Base-by-base conservation (phyloP, 2,797 vertebrate genomes). In the Sorex maritimensis region DNA sequence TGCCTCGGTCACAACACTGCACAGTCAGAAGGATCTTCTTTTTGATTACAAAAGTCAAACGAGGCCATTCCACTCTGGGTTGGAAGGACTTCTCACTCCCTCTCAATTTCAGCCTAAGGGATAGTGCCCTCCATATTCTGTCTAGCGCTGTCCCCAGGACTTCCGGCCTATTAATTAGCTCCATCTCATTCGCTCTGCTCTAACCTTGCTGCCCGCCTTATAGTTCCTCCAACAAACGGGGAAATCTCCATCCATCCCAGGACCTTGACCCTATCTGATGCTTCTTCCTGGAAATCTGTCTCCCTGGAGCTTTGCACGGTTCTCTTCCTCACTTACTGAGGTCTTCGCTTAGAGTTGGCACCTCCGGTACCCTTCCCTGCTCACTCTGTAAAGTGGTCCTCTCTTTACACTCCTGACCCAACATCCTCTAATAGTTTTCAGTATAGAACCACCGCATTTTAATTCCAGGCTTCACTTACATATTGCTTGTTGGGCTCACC, bases 311-410 rank as follows among this genome's bases (percentile, higher is more conserved):
- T 10, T 24, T 1, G 1, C 19, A 2, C 0, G 2, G 8, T 5
- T 81, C 26, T 24, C 58, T 30, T 28, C 17, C 2, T 55, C 14
- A 5, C 10, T 38, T 41, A 28, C 8, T 81, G 11, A 24, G 21
- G 1, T 79, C n/a, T 77, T 41, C 26, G 5, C 2, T 61, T 46
- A 34, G 55, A 81, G 34, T 14, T 41, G 12, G n/a, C 21, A 30
- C 10, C 14, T 3, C 24, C 5, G 2, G 0, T 28, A 23, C 1
- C 4, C 46, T n/a, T 30, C 5, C 3, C 5, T 55, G 1, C 23
- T 6, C 34, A 71, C 30, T 6, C 4, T 21, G 28, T 55, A 49
- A 65, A 88, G 17, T 5, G 19, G 3, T 5, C 7, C 1, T 58
- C 30, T 75, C 2, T 21, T 72, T 0, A 19, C 30, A 23, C 0